These are phyloP conservation scores for Machaerirhynchus nigripectus DNA, from an alignment of 2,113 vertebrate genomes.

Conservation along the genomic window DNA sequence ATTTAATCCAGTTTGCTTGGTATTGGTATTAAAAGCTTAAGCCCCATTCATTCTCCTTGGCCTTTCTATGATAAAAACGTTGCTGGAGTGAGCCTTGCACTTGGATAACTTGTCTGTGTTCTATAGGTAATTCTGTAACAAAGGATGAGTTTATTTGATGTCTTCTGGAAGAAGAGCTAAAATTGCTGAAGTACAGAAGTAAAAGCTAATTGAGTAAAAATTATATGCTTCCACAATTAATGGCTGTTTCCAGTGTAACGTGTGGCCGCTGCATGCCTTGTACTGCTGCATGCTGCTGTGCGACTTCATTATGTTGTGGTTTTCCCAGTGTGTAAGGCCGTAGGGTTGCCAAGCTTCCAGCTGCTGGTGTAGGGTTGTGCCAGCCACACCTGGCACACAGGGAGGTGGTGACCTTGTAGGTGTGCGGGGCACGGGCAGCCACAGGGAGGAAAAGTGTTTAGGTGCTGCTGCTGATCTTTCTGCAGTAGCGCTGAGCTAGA, in stretches of 20 bases:
- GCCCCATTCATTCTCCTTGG: background rate
- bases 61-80: background rate
- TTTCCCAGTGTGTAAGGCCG: background rate
- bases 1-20: background rate
- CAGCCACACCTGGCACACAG: background rate
- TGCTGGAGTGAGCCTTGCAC: background rate
- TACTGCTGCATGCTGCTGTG: background rate
- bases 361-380: background rate
- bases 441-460: background rate
- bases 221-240: background rate
- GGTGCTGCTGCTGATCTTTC: background rate
- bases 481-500: background rate
- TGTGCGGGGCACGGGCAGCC: accelerated
- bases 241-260: background rate
- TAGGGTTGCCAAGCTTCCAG: background rate
- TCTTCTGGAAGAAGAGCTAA: background rate
- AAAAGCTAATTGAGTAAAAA: background rate
- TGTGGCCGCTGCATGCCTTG: background rate
- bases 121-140: background rate
- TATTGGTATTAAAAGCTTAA: background rate
- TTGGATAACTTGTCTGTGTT: background rate
- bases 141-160: background rate
- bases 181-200: background rate
- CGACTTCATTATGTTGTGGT: background rate
- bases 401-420: background rate